Evolutionary conservation across 2,797 vertebrate species (phyloP).

Genomic region (Cossypha caffra): DNA sequence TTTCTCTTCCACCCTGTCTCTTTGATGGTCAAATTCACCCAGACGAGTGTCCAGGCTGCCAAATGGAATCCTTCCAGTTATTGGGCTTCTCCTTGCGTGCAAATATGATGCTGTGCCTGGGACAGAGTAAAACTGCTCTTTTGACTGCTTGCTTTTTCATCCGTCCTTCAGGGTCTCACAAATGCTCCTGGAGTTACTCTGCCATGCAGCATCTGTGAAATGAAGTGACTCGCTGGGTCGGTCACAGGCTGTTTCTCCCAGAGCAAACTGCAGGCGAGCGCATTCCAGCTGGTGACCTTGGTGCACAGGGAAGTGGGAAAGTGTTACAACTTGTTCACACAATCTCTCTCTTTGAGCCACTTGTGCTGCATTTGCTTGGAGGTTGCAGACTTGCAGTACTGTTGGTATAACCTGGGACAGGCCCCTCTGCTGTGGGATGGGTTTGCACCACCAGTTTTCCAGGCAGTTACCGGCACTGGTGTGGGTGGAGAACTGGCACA

Average conservation of each 20-base stretch:
- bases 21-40: not conserved
- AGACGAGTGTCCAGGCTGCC: not conserved
- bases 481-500: not conserved
- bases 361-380: not conserved
- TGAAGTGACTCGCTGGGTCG: not conserved
- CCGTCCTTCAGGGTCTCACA: not conserved
- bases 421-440: not conserved
- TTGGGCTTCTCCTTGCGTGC: not conserved
- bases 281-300: not conserved
- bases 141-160: slow-evolving; percentile 1
- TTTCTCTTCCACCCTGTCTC: not conserved
- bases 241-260: not conserved
- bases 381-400: not conserved
- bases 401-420: not conserved
- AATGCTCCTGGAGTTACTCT: not conserved
- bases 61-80: not conserved
- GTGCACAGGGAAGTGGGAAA: not conserved
- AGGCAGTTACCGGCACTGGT: not conserved
- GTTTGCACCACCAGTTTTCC: not conserved
- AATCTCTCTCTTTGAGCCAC: not conserved
- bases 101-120: not conserved
- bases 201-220: not conserved
- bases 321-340: not conserved
- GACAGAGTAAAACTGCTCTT: not conserved
- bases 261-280: not conserved